phyloP scores from a whole-genome alignment of 2,113 vertebrate genomes.

The Eurypyga helias region DNA sequence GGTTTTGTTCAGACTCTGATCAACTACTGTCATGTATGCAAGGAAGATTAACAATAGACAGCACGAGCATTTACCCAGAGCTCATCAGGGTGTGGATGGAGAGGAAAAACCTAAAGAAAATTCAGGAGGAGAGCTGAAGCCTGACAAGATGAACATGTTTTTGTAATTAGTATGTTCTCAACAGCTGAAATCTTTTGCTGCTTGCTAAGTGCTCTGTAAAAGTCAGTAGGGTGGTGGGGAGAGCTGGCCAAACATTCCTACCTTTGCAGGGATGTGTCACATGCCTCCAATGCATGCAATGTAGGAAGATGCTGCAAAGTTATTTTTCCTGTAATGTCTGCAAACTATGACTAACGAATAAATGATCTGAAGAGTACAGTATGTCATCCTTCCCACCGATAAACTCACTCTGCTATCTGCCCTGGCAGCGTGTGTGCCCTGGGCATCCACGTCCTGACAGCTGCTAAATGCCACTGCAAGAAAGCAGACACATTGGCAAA shows the following conservation, averaged over 20 bases:
- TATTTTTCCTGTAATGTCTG: not conserved
- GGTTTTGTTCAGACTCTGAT: not conserved
- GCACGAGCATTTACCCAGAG: not conserved
- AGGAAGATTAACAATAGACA: not conserved
- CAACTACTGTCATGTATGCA: not conserved
- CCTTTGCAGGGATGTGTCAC: not conserved
- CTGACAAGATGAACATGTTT: not conserved
- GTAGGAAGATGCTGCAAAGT: not conserved
- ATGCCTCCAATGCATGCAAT: not conserved
- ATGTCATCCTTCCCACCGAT: not conserved
- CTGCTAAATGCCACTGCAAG: not conserved
- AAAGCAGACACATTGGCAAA: not conserved
- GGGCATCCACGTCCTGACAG: not conserved
- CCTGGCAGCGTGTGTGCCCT: not conserved
- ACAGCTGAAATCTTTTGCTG: not conserved
- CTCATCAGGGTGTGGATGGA: not conserved
- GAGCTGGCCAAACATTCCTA: not conserved
- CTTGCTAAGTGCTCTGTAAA: not conserved
- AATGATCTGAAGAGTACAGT: not conserved
- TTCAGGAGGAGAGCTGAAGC: not conserved
- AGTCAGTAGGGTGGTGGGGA: not conserved
- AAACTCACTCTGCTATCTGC: not conserved
- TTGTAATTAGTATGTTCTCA: not conserved
- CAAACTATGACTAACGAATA: not conserved
- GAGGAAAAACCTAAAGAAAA: not conserved